Conservation (phyloP, 2,888 invertebrate species). For the Bombyx huttoni region DNA sequence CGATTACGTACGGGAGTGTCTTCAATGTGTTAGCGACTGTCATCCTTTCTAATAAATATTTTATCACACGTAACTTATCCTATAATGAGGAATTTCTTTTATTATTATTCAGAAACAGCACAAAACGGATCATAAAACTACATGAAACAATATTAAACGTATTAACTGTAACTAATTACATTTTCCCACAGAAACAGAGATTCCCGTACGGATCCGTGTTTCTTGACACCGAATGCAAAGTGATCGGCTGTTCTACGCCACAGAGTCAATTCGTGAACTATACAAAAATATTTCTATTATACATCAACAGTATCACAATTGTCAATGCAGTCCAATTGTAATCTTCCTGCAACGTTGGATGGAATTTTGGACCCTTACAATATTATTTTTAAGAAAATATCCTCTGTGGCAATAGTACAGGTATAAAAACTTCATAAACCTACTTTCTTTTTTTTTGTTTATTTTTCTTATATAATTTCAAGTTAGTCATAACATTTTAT, state of each 20-base stretch:
- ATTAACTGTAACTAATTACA: constrained; percentile 53
- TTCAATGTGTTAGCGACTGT: constrained; percentile 68
- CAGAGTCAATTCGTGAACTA: constrained; percentile 50
- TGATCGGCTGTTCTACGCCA: constrained; percentile 40
- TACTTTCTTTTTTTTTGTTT: constrained; percentile 34
- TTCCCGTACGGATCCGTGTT: constrained; percentile 70
- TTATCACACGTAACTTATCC: constrained; percentile 58
- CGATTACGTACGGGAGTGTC: constrained; percentile 60
- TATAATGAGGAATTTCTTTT: constrained; percentile 29
- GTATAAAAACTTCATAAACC: constrained; percentile 33
- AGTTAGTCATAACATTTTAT: constrained; percentile 51
- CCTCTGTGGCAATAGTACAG: constrained; percentile 52
- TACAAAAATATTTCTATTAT: constrained; percentile 50
- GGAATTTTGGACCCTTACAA: constrained; percentile 68
- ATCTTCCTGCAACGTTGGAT: constrained; percentile 56
- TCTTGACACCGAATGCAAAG: constrained; percentile 30
- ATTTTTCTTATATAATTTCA: constrained; percentile 43
- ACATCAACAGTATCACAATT: constrained; percentile 51
- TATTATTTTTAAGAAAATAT: constrained; percentile 38
- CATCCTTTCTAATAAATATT: constrained; percentile 61
- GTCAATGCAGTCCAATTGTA: constrained; percentile 51
- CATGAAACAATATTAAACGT: constrained; percentile 14
- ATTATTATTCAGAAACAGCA: constrained; percentile 8
- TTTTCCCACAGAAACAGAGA: constrained; percentile 64
- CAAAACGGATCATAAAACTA: constrained; percentile 17